Percentiles rank a stretch among this genome's conserved stretches.
phyloP scores from a whole-genome alignment of 2,797 vertebrate species.

The Aldrovandia affinis region DNA sequence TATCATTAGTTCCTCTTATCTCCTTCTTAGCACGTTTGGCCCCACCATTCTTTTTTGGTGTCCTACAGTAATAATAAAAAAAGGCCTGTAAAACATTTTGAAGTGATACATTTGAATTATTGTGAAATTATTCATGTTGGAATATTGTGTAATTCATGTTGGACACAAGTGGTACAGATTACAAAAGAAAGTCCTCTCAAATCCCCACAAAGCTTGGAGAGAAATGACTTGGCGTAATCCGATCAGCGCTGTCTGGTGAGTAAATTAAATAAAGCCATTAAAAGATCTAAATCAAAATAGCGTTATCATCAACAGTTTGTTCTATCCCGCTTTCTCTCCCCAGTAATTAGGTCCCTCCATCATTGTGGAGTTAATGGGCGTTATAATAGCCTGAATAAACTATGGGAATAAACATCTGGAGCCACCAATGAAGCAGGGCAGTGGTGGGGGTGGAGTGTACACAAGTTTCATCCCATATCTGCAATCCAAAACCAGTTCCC shows the following conservation, averaged over 20 bases:
- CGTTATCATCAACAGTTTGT: slow-evolving; percentile 18
- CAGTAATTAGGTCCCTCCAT: slow-evolving; percentile 15
- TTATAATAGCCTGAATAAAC: slow-evolving; percentile 26
- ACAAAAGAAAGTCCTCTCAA: neutral
- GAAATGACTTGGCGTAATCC: neutral
- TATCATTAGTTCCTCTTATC: slow-evolving; percentile 55
- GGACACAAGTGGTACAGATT: neutral
- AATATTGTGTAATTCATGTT: too few relatives aligned
- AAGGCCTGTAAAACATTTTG: neutral
- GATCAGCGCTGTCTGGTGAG: neutral
- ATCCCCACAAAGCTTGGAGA: neutral
- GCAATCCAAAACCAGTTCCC: neutral
- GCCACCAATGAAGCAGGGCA: neutral
- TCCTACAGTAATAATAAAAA: neutral
- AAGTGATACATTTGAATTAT: slow-evolving; percentile 4
- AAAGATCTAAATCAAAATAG: slow-evolving; percentile 15
- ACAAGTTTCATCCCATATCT: neutral
- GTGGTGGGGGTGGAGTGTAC: neutral
- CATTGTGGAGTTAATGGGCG: slow-evolving; percentile 27
- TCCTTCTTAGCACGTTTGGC: slow-evolving; percentile 43
- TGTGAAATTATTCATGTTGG: neutral
- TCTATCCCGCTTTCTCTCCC: slow-evolving; percentile 18
- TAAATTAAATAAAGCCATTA: neutral
- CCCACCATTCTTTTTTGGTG: neutral
- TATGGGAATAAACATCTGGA: neutral